Evolutionary conservation across 2,113 vertebrate species (phyloP).

Genomic region (Ailuropoda melanoleuca): DNA sequence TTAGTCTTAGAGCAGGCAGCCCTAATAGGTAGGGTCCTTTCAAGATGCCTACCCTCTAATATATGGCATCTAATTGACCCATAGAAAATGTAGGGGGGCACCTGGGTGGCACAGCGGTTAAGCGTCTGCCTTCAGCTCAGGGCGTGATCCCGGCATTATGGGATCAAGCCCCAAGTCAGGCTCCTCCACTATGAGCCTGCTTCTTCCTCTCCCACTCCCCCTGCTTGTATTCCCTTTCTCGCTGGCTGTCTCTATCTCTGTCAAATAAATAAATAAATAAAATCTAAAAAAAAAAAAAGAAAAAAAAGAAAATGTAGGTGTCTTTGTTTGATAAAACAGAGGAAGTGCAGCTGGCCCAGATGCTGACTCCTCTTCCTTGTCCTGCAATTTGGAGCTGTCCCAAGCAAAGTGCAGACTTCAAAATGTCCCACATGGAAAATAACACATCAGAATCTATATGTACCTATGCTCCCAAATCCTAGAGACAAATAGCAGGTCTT

Average conservation of each 20-base stretch:
- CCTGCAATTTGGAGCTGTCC: neutral
- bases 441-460: neutral
- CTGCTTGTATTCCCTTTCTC: too few species aligned
- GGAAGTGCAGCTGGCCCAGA: neutral
- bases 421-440: neutral
- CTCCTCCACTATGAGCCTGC: too few species aligned
- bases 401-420: neutral
- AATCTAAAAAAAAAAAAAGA: too few species aligned
- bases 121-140: too few species aligned
- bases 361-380: neutral
- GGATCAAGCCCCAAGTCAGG: too few species aligned
- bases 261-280: too few species aligned
- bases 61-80: neutral
- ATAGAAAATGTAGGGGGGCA: neutral
- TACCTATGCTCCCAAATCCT: neutral
- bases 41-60: neutral
- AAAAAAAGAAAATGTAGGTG: neutral
- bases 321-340: neutral
- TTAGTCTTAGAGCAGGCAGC: neutral
- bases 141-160: too few species aligned
- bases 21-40: neutral
- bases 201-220: too few species aligned
- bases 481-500: neutral
- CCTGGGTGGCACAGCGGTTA: too few species aligned
- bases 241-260: too few species aligned